These are phyloP conservation scores for Rhynchomys soricoides DNA, from an alignment of 2,113 vertebrate genomes.

Conservation along the genomic window DNA sequence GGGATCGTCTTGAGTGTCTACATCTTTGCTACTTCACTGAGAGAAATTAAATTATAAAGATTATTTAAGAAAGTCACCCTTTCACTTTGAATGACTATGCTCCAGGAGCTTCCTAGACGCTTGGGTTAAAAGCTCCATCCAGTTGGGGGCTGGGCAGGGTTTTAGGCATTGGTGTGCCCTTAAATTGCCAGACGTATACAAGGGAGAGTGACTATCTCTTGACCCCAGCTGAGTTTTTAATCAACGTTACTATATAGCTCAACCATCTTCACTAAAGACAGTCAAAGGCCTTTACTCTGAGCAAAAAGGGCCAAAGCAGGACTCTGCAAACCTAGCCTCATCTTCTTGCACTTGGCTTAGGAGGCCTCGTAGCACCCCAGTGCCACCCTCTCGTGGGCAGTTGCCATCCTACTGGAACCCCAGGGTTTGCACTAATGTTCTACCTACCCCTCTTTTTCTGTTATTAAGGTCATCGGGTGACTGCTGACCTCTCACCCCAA, in stretches of 20 bases:
- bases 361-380: neutral
- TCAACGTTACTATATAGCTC: neutral
- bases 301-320: neutral
- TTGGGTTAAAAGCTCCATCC: neutral
- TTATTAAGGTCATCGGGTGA: neutral
- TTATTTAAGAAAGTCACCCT: neutral
- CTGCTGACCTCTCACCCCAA: neutral
- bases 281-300: neutral
- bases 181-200: neutral
- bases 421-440: neutral
- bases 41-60: neutral
- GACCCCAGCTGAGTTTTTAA: neutral
- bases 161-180: neutral
- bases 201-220: neutral
- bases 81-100: neutral
- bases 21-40: neutral
- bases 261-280: neutral
- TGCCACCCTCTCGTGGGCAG: accelerated
- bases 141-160: neutral
- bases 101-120: neutral
- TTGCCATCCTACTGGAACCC: neutral
- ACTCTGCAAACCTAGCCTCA: neutral
- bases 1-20: neutral
- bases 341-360: neutral
- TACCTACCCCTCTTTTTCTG: neutral